phyloP scores from a whole-genome alignment of 1,140 invertebrate species.

The Wasmannia auropunctata region DNA sequence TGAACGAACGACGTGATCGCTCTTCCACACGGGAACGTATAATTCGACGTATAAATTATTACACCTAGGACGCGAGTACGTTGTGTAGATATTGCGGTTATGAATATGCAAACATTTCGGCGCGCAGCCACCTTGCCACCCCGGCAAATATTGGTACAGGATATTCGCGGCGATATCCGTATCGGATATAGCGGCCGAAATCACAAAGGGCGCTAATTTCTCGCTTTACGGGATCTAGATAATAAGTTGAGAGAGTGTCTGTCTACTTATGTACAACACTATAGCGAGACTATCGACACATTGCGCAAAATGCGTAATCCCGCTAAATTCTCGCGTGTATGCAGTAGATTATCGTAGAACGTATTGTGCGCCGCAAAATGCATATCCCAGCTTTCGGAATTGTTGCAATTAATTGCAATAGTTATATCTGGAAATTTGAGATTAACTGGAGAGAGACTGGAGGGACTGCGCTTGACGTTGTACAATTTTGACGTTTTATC shows the following conservation, averaged over 20 bases:
- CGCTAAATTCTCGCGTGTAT: neutral
- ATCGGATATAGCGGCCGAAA: neutral
- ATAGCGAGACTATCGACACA: neutral
- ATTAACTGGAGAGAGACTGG: neutral
- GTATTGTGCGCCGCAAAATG: neutral
- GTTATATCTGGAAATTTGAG: neutral
- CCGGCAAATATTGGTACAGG: conserved; percentile 40
- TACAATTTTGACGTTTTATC: neutral
- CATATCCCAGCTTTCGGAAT: neutral
- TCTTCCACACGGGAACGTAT: conserved; percentile 16
- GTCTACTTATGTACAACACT: neutral
- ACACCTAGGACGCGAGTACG: conserved; percentile 26
- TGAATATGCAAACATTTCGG: conserved; percentile 79
- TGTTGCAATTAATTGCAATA: neutral
- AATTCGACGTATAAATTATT: conserved; percentile 62
- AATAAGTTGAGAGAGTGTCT: neutral
- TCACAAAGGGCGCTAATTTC: conserved; percentile 24
- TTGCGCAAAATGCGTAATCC: neutral
- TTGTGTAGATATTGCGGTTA: conserved; percentile 65
- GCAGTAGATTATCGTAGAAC: neutral
- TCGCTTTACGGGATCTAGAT: neutral
- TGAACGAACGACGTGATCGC: conserved; percentile 48
- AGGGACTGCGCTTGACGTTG: neutral
- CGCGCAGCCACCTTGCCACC: neutral
- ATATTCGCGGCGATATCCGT: conserved; percentile 16